Conservation (phyloP, 2,113 vertebrate genomes). For the Procavia capensis region DNA sequence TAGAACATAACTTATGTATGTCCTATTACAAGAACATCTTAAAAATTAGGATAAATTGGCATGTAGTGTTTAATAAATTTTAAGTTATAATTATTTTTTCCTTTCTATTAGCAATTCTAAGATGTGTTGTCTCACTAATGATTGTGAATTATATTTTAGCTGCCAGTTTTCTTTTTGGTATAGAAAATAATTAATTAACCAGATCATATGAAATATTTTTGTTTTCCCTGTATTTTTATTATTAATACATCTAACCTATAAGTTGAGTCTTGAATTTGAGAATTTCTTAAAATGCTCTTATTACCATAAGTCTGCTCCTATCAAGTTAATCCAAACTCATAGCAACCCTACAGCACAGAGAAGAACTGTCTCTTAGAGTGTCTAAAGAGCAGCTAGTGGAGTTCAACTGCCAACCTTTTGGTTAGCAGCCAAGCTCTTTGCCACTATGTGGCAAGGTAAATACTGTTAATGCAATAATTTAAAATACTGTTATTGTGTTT, state of each 20-base stretch:
- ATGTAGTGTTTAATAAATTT: background rate
- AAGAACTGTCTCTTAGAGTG: too few species aligned
- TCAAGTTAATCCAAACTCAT: too few species aligned
- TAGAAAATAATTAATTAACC: background rate
- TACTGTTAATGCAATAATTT: background rate
- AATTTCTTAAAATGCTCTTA: background rate
- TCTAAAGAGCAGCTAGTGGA: too few species aligned
- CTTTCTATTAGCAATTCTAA: background rate
- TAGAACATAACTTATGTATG: background rate
- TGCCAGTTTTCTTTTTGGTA: background rate
- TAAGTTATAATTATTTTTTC: background rate
- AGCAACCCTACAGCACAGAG: too few species aligned
- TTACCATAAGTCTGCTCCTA: background rate
- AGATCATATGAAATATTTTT: background rate
- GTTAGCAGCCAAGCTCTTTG: too few species aligned
- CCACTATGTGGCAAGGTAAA: background rate
- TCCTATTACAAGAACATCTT: background rate
- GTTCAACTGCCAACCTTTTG: too few species aligned
- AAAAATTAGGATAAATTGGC: background rate
- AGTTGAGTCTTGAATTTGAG: background rate
- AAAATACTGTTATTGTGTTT: background rate
- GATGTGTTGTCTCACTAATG: background rate
- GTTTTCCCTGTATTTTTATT: background rate
- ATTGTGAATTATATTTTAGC: background rate
- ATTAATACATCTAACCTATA: background rate